Evolutionary conservation across 2,113 vertebrate genomes (phyloP).

Genomic region (Chroicocephalus ridibundus): DNA sequence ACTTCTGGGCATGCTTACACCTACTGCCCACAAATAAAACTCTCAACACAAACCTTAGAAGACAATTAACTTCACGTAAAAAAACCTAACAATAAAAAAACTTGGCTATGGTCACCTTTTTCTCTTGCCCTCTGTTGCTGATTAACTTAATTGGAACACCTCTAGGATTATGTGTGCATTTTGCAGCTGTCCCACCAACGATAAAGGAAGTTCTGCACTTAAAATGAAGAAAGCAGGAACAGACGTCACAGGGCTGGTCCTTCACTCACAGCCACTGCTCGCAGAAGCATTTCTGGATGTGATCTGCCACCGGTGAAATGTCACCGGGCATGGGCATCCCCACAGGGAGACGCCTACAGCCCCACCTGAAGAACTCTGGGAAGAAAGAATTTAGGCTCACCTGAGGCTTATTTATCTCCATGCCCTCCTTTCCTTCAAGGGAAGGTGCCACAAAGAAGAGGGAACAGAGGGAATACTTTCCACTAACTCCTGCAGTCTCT

Average conservation of each 20-base stretch:
- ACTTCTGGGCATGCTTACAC: neutral
- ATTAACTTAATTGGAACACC: neutral
- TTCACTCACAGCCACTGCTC: neutral
- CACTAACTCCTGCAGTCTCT: neutral
- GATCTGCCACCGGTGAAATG: neutral
- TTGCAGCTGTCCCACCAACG: neutral
- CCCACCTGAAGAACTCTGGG: neutral
- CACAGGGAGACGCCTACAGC: neutral
- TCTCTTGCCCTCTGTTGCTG: neutral
- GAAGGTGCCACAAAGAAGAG: neutral
- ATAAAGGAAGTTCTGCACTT: neutral
- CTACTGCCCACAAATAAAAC: neutral
- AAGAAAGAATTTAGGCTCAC: neutral
- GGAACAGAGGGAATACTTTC: neutral
- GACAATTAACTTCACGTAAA: neutral
- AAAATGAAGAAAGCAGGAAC: neutral
- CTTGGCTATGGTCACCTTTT: neutral
- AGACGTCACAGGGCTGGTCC: neutral
- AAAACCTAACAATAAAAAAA: neutral
- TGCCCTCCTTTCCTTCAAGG: neutral
- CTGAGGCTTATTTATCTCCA: neutral
- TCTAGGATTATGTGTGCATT: neutral
- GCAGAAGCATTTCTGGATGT: neutral
- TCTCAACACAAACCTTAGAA: neutral
- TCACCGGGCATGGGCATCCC: fast-evolving